Evolutionary conservation across 2,113 vertebrate species (phyloP).

Genomic region (Chaetodon auriga): DNA sequence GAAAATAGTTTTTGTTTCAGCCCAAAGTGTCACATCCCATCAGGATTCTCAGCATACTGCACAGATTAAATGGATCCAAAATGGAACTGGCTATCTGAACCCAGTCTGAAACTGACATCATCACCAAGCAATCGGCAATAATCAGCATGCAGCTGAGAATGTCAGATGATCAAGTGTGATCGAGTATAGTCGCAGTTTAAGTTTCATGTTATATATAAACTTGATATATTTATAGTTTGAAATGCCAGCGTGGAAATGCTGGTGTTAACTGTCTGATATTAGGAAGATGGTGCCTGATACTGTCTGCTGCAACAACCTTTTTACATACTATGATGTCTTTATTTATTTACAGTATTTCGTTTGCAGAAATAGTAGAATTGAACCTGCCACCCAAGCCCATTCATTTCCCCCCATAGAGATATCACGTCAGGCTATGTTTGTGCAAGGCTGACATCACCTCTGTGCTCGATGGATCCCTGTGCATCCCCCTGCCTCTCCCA

Average conservation of each 20-base stretch:
- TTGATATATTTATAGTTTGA: neutral
- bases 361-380: neutral
- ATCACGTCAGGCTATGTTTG: neutral
- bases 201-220: neutral
- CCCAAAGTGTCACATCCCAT: no score
- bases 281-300: neutral
- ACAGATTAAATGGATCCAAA: neutral
- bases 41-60: no score
- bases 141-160: neutral
- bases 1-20: no score
- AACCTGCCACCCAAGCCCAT: neutral
- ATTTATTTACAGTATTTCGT: neutral
- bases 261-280: neutral
- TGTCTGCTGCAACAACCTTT: neutral
- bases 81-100: neutral
- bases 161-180: neutral
- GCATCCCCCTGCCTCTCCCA: neutral
- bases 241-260: neutral
- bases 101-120: neutral
- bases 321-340: neutral
- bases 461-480: neutral
- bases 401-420: neutral
- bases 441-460: neutral
- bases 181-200: neutral
- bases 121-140: neutral